Evolutionary conservation across 2,888 invertebrate genomes (phyloP).

Genomic region (Ochropacha duplaris): DNA sequence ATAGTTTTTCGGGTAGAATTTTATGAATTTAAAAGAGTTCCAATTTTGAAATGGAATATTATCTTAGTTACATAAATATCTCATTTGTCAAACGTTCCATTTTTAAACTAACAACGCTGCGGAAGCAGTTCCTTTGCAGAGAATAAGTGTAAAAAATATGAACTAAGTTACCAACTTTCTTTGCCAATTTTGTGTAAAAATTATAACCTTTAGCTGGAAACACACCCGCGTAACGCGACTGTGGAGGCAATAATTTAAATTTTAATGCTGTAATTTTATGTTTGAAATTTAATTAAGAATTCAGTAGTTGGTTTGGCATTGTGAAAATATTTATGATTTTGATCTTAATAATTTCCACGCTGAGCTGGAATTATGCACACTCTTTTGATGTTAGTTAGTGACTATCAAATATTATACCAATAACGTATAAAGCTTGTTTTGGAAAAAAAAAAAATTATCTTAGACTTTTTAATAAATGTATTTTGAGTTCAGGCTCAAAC

Average conservation of each 20-base stretch:
- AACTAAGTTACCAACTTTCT: background rate
- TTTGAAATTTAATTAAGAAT: too few species aligned
- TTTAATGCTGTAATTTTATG: too few species aligned
- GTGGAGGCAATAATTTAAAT: background rate
- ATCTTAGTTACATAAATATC: background rate
- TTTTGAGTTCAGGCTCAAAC: too few species aligned
- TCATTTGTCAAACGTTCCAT: background rate
- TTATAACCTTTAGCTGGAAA: background rate
- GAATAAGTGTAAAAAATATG: background rate
- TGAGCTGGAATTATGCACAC: too few species aligned
- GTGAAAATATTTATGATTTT: too few species aligned
- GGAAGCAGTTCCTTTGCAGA: background rate
- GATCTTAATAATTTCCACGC: too few species aligned
- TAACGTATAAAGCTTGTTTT: too few species aligned
- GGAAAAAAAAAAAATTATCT: too few species aligned
- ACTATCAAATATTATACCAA: too few species aligned
- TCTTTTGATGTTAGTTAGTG: too few species aligned
- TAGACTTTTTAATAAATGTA: too few species aligned
- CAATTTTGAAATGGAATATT: background rate
- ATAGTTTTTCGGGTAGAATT: background rate
- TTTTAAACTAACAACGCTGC: background rate
- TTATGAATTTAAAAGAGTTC: background rate
- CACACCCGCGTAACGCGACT: background rate
- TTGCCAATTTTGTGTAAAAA: background rate
- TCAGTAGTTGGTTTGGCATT: too few species aligned